Evolutionary conservation across 2,888 invertebrate genomes (phyloP).

Genomic region (Hirudinaria manillensis): DNA sequence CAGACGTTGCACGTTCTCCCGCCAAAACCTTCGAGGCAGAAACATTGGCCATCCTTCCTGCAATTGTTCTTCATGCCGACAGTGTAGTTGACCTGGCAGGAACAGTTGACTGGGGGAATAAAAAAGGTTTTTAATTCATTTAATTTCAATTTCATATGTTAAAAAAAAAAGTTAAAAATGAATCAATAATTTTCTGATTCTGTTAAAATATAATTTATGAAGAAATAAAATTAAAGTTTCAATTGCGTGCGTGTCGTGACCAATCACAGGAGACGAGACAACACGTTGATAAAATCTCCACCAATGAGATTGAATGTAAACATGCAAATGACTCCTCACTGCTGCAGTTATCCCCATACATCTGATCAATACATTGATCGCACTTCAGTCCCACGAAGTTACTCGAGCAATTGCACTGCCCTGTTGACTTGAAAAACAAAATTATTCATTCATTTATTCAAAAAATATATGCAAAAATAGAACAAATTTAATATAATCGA

Average conservation of each 20-base stretch:
- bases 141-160: background rate
- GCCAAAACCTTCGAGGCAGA: conserved; percentile 3
- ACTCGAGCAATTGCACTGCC: conserved; percentile 41
- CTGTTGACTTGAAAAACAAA: conserved; percentile 38
- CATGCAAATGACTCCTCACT: background rate
- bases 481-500: background rate
- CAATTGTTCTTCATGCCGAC: conserved; percentile 8
- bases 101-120: conserved; percentile 1
- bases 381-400: conserved; percentile 41
- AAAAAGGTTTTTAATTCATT: background rate
- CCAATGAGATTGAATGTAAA: too few relatives aligned
- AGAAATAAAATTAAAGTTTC: too few relatives aligned
- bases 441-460: conserved; percentile 34
- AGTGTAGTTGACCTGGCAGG: conserved; percentile 17
- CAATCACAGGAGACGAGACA: background rate
- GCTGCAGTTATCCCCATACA: conserved; percentile 15
- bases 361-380: conserved; percentile 36
- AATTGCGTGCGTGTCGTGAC: too few relatives aligned
- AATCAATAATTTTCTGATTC: background rate
- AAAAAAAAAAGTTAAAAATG: background rate
- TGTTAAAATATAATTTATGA: conserved; percentile 11
- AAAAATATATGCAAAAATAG: background rate
- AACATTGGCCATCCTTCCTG: conserved; percentile 16
- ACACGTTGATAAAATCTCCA: too few relatives aligned
- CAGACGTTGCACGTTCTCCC: conserved; percentile 10